phyloP scores from a whole-genome alignment of 2,113 vertebrate genomes.

The Corythoichthys haematopterus region DNA sequence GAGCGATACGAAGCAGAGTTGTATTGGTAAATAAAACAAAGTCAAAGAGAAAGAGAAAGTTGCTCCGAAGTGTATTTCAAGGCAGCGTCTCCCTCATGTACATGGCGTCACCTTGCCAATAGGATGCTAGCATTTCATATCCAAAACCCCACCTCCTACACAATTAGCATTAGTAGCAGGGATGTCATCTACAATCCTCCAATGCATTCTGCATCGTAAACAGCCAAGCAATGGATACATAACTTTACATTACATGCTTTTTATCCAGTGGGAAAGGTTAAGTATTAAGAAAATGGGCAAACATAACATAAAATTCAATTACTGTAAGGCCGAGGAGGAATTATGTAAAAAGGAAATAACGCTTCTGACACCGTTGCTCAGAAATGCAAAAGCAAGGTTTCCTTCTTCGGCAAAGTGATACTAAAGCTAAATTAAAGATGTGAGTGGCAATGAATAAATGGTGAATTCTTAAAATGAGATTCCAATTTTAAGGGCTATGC shows the following conservation, averaged over 20 bases:
- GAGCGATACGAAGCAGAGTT: constrained; percentile 41
- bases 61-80: constrained; percentile 36
- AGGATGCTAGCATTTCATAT: constrained; percentile 44
- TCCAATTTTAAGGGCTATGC: background rate
- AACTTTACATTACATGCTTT: constrained; percentile 1
- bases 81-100: constrained; percentile 8
- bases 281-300: constrained; percentile 6
- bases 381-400: background rate
- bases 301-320: background rate
- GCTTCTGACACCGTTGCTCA: background rate
- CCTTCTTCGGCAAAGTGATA: background rate
- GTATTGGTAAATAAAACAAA: constrained; percentile 46
- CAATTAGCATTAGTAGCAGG: constrained; percentile 44
- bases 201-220: constrained; percentile 48
- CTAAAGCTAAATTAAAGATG: constrained; percentile 9
- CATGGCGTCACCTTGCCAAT: constrained; percentile 53
- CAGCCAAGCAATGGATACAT: constrained; percentile 9
- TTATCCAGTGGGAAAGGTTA: constrained; percentile 17
- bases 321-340: too few relatives aligned
- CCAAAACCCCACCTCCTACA: constrained; percentile 41
- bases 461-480: background rate
- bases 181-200: constrained; percentile 47
- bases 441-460: background rate
- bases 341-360: constrained; percentile 1
- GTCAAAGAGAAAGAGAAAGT: constrained; percentile 32